phyloP scores from a whole-genome alignment of 2,888 invertebrate genomes.

The Epinotia bilunana region DNA sequence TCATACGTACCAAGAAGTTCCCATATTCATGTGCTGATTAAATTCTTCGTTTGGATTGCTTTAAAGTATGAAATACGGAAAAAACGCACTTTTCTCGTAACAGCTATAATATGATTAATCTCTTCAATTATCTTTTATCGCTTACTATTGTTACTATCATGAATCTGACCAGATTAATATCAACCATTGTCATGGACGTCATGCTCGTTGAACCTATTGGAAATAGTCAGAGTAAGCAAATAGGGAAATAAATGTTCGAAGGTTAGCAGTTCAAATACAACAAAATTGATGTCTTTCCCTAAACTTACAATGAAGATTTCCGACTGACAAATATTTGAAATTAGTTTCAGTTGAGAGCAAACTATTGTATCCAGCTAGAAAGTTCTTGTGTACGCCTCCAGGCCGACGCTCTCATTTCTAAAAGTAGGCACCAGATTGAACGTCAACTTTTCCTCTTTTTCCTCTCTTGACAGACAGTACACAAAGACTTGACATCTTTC shows the following conservation, averaged over 20 bases:
- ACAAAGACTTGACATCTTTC: constrained; percentile 68
- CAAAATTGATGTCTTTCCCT: constrained; percentile 5
- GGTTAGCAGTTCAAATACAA: not conserved
- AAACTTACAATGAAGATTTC: constrained; percentile 38
- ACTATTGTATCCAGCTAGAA: constrained; percentile 54
- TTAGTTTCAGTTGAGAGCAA: constrained; percentile 52
- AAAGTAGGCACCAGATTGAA: constrained; percentile 75
- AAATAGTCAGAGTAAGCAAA: not conserved
- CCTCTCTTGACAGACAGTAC: constrained; percentile 62
- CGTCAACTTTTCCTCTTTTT: constrained; percentile 73
- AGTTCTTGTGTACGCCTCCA: constrained; percentile 61
- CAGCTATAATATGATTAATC: no score
- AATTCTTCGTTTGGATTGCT: no score
- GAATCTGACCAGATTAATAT: no score
- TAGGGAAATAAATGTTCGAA: constrained; percentile 2
- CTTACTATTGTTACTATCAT: no score
- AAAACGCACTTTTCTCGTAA: no score
- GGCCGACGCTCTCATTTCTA: constrained; percentile 67
- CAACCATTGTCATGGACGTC: no score
- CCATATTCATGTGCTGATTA: no score
- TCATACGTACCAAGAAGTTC: no score
- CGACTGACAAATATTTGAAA: constrained; percentile 50
- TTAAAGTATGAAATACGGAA: no score
- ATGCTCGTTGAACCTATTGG: no score
- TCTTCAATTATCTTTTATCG: no score